Conservation (phyloP, 2,113 vertebrate genomes). For the Callipepla squamata region DNA sequence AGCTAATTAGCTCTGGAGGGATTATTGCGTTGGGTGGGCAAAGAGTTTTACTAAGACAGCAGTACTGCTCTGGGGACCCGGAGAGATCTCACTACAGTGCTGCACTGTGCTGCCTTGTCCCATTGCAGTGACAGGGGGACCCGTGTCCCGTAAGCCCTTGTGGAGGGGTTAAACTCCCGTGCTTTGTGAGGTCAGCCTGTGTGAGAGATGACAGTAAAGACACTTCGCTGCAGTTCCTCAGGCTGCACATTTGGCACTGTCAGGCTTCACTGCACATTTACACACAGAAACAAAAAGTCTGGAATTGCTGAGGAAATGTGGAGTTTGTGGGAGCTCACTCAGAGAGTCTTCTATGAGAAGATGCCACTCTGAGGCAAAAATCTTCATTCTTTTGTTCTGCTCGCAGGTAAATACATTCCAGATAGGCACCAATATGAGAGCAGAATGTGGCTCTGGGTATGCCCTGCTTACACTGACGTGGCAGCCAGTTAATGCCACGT, state of each 20-base stretch:
- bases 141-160: neutral
- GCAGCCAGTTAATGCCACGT: neutral
- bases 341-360: neutral
- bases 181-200: fast-evolving
- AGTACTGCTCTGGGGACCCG: neutral
- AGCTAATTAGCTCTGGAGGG: neutral
- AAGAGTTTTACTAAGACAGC: neutral
- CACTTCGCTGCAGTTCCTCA: fast-evolving
- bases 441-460: neutral
- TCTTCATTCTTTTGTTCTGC: neutral
- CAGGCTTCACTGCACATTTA: neutral
- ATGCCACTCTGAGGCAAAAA: neutral
- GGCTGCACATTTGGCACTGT: neutral
- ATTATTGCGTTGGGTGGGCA: neutral
- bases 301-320: neutral
- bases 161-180: no score
- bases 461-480: neutral
- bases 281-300: fast-evolving
- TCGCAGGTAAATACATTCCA: neutral
- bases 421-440: neutral
- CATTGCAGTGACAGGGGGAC: neutral
- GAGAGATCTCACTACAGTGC: fast-evolving
- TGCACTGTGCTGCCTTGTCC: neutral
- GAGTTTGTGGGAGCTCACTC: neutral
- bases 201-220: neutral